Conservation (phyloP, 2,888 invertebrate species). For the Rhagonycha fulva region DNA sequence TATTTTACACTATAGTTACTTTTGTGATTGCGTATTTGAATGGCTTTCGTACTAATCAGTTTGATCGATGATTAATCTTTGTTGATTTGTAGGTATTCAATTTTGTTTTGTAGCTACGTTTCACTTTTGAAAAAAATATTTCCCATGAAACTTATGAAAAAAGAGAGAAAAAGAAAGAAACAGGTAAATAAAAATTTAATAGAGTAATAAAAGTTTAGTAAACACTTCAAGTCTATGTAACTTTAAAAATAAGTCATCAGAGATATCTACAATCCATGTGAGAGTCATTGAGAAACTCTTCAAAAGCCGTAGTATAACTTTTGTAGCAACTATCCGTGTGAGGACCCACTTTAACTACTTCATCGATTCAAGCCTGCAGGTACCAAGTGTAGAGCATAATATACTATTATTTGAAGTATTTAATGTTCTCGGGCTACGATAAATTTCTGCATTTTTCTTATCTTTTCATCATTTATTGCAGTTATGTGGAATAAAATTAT, state of each 20-base stretch:
- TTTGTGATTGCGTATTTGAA: no score
- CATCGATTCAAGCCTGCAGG: neutral
- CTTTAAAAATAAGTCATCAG: neutral
- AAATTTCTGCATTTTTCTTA: neutral
- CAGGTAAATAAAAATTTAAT: no score
- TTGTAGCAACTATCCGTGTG: neutral
- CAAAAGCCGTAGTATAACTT: neutral
- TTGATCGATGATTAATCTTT: no score
- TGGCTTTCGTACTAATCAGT: no score
- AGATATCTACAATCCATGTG: neutral
- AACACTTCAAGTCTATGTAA: neutral
- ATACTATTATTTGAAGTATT: neutral
- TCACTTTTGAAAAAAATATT: no score
- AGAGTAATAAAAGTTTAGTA: neutral
- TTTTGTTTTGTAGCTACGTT: no score
- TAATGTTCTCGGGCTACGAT: neutral
- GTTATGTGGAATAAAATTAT: neutral
- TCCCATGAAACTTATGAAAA: no score
- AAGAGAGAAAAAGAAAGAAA: no score
- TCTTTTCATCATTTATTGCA: neutral
- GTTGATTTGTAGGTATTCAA: no score
- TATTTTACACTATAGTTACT: no score
- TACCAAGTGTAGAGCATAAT: neutral
- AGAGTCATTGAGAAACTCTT: neutral
- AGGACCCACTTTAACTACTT: neutral